Evolutionary conservation across 2,797 vertebrate genomes (phyloP), one percentile per base, ranked within the genome.

Genomic region (Hypotaenidia philippensis): DNA sequence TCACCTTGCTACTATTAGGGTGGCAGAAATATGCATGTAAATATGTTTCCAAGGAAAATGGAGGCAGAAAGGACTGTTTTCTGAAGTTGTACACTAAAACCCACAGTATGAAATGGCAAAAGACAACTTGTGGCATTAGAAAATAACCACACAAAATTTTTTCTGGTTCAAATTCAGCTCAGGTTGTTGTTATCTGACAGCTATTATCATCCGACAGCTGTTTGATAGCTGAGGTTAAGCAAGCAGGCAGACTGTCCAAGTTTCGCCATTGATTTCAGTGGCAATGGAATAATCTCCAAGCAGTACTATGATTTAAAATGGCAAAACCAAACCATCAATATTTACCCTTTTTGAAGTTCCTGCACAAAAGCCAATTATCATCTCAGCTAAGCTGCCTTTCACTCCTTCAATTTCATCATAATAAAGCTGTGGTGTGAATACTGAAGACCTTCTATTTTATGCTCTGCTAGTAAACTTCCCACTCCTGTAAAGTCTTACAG

Each of bases 161-260:
- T 78, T 3, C 66, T 75, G 8, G 40, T 94, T 93, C 89, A 60
- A 61, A 92, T 94, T 87, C 79, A 87, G 34, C 49, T 83, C 84
- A 94, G 82, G 60, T 94, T 89, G 34, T 34, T 87, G 47, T 66
- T 79, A 86, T 82, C 64, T 63, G 78, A 90, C 63, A 82, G 59
- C 34, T 60, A 8, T 87, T 91, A 77, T 70, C 60, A 64, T n/a
- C 60, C 0, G 0, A 65, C 75, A 87, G 72, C 49, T 89, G 27
- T 83, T 64, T 75, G 70, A 69, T 11, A 83, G 53, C 53, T 83
- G 57, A 61, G 14, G 49, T 75, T 82, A 77, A 68, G 27, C 32
- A 80, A 77, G 22, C 19, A 60, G 74, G 20, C 22, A 76, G 29
- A 18, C 23, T 87, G 68, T 38, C 45, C 25, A 83, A 64, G 57